Evolutionary conservation across 2,888 invertebrate genomes (phyloP).

Genomic region (Anthrax anthrax): DNA sequence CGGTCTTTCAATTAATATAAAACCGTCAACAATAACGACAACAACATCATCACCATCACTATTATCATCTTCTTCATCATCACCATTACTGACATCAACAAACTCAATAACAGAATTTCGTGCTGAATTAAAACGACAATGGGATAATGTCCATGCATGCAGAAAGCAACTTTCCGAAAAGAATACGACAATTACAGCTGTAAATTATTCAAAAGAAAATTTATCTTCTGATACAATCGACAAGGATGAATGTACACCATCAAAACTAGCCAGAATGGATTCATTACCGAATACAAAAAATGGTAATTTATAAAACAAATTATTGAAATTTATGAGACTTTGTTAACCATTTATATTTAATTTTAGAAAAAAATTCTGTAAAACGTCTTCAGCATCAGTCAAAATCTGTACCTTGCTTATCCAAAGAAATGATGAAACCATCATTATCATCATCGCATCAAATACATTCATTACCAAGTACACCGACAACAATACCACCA

Average conservation of each 20-base stretch:
- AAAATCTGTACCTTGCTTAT: conserved; percentile 17
- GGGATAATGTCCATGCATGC: conserved; percentile 4
- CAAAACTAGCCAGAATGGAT: conserved; percentile 5
- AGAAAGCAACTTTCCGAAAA: background rate
- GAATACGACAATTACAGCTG: conserved; percentile 5
- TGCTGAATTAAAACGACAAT: conserved; percentile 11
- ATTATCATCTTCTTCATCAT: background rate
- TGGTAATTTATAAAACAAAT: background rate
- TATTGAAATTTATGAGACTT: background rate
- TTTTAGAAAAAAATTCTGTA: conserved; percentile 3
- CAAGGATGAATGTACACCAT: background rate
- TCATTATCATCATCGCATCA: background rate
- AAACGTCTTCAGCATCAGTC: conserved; percentile 19
- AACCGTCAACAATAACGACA: background rate
- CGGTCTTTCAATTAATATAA: background rate
- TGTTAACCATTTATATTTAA: background rate
- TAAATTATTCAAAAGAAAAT: background rate
- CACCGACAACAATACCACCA: conserved; percentile 24
- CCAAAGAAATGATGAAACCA: conserved; percentile 7
- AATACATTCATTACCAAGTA: background rate
- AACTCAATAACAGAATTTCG: conserved; percentile 4
- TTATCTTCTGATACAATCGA: background rate
- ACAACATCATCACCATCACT: conserved; percentile 5
- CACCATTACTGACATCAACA: conserved; percentile 4
- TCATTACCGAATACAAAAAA: conserved; percentile 1